Conservation (phyloP, 2,797 vertebrate species). For the Enteromius treurensis region DNA sequence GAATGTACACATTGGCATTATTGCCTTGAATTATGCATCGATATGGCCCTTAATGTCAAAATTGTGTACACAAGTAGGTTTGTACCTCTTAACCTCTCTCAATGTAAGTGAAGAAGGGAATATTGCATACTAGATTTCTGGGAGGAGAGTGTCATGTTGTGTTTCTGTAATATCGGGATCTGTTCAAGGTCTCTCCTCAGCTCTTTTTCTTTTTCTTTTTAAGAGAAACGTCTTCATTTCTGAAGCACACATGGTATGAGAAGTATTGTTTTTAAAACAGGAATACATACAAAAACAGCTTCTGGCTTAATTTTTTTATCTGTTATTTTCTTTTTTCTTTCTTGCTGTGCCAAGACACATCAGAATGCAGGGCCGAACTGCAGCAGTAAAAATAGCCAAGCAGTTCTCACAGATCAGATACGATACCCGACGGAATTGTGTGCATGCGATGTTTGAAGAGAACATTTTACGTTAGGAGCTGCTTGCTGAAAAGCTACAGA, state of each 20-base stretch:
- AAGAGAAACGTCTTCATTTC: conserved; percentile 62
- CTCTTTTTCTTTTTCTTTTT: conserved; percentile 14
- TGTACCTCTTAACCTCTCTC: conserved; percentile 40
- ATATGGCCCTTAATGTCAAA: conserved; percentile 47
- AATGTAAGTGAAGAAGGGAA: conserved; percentile 48
- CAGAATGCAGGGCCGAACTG: conserved; percentile 57
- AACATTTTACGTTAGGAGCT: neutral
- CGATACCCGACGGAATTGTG: conserved; percentile 60
- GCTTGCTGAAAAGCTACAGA: neutral
- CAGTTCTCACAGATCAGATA: conserved; percentile 62
- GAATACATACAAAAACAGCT: conserved; percentile 63
- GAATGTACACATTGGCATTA: conserved; percentile 44
- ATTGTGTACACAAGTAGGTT: conserved; percentile 35
- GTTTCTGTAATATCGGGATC: conserved; percentile 43
- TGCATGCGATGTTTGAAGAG: conserved; percentile 56
- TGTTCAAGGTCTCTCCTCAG: conserved; percentile 20
- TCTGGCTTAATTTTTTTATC: conserved; percentile 54
- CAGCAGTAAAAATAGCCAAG: conserved; percentile 62
- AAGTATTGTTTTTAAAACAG: conserved; percentile 47
- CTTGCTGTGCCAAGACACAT: conserved; percentile 61
- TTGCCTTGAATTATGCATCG: conserved; percentile 51
- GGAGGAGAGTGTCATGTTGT: conserved; percentile 58
- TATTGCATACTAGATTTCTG: conserved; percentile 51
- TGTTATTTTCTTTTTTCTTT: conserved; percentile 50
- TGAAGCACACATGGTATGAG: conserved; percentile 53